Evolutionary conservation across 2,113 vertebrate genomes (phyloP), one percentile per base, ranked within the genome.

Genomic region (Anser cygnoides): DNA sequence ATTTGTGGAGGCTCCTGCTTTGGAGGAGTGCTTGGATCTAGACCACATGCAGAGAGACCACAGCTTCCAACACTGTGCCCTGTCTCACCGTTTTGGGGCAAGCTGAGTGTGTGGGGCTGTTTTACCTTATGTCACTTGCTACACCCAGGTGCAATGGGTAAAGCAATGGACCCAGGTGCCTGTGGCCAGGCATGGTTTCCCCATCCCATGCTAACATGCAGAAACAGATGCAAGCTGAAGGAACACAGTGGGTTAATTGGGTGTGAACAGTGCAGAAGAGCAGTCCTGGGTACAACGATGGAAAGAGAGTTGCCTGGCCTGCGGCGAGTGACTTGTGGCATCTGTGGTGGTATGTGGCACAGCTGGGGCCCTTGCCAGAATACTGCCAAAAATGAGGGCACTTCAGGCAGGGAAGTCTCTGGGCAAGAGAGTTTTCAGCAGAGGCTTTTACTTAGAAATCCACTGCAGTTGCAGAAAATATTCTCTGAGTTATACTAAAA

Each of bases 371-470:
- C 18, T 57, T 39, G 68, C 9, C 10, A 68, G 62, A 17, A 33
- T 28, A 43, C 17, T 13, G 15, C 73, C 6, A 41, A 76, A 92
- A 70, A 33, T 4, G 2, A 1, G 11, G 26, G 3, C 12, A 50
- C 13, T 94, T 94, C 8, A 66, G 37, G 23, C 29, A 73, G 9
- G 29, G 22, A 16, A 70, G 28, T 58, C 68, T 39, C 55, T 44
- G n/a, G 9, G 4, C 15, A 71, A 73, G 26, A 54, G 5, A 25
- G 23, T 72, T 91, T 79, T 92, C 11, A 65, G 79, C 65, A 86
- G 37, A 58, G 25, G 11, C 29, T 83, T 96, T 86, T 83, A 58
- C 65, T 95, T 83, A 93, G 89, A 93, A 93, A 84, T 55, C 22
- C 28, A 75, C n/a, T 35, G 8, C 17, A 62, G 22, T 77, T 21